phyloP scores from a whole-genome alignment of 2,888 invertebrate species.

The Sympetrum striolatum region DNA sequence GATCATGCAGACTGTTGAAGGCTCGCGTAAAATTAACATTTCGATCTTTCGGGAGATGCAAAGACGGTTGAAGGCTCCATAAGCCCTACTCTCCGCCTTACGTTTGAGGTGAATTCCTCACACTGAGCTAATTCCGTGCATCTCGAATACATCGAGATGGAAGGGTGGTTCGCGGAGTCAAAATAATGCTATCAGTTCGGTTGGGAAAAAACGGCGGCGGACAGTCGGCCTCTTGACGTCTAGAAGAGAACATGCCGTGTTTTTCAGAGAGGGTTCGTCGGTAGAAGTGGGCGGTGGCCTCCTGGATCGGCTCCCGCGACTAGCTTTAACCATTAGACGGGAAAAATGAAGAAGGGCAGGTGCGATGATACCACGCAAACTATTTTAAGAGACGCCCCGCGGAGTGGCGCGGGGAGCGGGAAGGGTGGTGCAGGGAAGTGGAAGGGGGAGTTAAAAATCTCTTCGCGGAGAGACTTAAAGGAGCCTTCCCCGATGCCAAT shows the following conservation, averaged over 20 bases:
- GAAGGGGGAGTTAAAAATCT: neutral
- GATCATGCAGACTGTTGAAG: too few species aligned
- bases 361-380: conserved; percentile 29
- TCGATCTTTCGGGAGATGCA: neutral
- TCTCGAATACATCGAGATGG: neutral
- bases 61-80: neutral
- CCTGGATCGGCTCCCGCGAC: neutral
- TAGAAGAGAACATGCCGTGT: neutral
- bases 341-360: conserved; percentile 40
- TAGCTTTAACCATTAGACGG: neutral
- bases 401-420: neutral
- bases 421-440: neutral
- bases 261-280: neutral
- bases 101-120: neutral
- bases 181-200: conserved; percentile 15
- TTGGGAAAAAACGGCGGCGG: neutral
- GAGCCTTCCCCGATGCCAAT: neutral
- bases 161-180: neutral
- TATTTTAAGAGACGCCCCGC: neutral
- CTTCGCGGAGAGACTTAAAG: neutral
- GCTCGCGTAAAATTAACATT: too few species aligned
- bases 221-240: too few species aligned
- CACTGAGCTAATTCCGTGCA: conserved; percentile 8
- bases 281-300: neutral
- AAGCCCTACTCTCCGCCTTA: neutral